Percentiles rank a stretch among this genome's conserved stretches.
phyloP scores from a whole-genome alignment of 2,797 vertebrate genomes.

The Bradypus variegatus region DNA sequence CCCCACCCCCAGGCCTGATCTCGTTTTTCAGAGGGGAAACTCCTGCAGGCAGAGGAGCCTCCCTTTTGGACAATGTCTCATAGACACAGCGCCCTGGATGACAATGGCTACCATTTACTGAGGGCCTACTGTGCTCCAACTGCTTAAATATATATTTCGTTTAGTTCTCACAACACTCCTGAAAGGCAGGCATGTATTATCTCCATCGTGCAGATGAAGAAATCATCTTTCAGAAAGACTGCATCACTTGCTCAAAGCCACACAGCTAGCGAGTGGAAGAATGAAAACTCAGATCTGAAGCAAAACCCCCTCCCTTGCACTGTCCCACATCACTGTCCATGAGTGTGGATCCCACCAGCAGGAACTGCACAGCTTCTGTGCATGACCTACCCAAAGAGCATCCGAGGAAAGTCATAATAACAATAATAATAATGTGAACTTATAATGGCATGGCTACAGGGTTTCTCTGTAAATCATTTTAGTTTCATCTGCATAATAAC shows the following conservation, averaged over 20 bases:
- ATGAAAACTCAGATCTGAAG: not conserved
- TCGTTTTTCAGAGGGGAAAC: not conserved
- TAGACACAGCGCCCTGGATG: not conserved
- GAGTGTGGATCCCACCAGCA: fast-evolving
- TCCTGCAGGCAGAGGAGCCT: constrained; percentile 53
- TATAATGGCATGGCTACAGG: not conserved
- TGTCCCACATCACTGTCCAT: fast-evolving
- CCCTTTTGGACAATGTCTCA: not conserved
- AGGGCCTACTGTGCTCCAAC: not conserved
- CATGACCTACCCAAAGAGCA: fast-evolving
- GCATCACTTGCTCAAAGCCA: not conserved
- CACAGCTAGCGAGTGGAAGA: fast-evolving
- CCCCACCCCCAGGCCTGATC: not conserved
- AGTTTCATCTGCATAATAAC: not conserved
- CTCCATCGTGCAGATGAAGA: not conserved
- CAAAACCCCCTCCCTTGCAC: not conserved
- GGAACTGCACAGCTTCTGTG: not conserved
- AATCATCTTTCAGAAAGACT: not conserved
- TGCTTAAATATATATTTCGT: not conserved
- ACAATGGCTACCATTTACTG: not conserved
- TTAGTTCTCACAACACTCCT: not conserved
- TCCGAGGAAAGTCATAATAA: not conserved
- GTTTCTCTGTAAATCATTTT: not conserved
- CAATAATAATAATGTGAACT: not conserved
- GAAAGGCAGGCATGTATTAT: not conserved